Evolutionary conservation across 2,797 vertebrate species (phyloP).

Genomic region (Amazonetta brasiliensis): DNA sequence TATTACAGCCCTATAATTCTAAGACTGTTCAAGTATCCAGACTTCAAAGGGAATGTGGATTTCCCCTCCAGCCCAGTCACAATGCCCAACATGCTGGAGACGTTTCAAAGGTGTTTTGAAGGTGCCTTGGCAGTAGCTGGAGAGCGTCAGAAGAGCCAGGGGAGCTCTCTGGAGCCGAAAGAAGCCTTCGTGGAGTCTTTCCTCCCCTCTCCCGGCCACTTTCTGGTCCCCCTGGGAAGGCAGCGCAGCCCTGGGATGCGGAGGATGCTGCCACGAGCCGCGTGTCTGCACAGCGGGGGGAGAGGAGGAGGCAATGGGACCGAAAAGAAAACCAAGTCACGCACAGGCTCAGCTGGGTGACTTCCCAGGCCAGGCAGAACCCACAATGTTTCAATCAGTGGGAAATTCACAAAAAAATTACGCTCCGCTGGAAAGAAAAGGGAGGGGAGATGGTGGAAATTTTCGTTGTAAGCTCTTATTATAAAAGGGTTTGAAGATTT

Average conservation of each 20-base stretch:
- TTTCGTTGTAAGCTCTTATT: not conserved
- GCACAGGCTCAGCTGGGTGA: not conserved
- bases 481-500: not conserved
- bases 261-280: not conserved
- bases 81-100: constrained; percentile 56
- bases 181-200: not conserved
- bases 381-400: rapidly evolving
- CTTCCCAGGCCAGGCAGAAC: not conserved
- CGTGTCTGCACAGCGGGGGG: not conserved
- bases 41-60: constrained; percentile 68
- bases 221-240: not conserved
- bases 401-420: not conserved
- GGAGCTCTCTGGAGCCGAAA: constrained; percentile 19
- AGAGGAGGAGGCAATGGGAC: rapidly evolving
- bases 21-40: constrained; percentile 58
- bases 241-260: not conserved
- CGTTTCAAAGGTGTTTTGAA: constrained; percentile 60
- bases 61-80: constrained; percentile 67
- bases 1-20: constrained; percentile 71
- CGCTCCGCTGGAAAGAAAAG: not conserved
- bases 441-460: not conserved
- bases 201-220: not conserved
- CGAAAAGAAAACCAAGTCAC: not conserved
- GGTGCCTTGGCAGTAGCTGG: constrained; percentile 53
- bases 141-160: constrained; percentile 16